Evolutionary conservation across 2,797 vertebrate genomes (phyloP), one percentile per base, ranked within the genome.

Genomic region (Pseudopleuronectes americanus): DNA sequence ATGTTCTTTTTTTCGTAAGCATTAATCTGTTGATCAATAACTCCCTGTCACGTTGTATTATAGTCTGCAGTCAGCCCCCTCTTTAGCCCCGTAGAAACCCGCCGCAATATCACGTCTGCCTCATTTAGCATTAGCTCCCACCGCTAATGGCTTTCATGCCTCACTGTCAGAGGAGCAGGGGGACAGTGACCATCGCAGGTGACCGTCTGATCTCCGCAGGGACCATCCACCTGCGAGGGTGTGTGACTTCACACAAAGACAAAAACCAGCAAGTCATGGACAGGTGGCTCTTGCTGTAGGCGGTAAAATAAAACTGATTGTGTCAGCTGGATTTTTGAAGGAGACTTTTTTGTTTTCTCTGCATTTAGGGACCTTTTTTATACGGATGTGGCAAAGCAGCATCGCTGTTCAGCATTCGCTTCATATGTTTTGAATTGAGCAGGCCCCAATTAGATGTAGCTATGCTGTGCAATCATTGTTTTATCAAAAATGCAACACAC

Each of bases 211-310:
- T 68, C 77, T 80, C 76, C 57, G 4, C 31, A 19, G 81, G 77
- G 88, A 90, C 87, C 80, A 79, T 76, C 63, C 83, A 90, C 88
- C 83, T 88, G 83, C 77, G 77, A 81, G 74, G 74, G 60, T 77
- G 62, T 83, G 68, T 79, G 75, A 83, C 71, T 86, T 79, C 75
- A 73, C 79, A 80, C 68, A 64, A 75, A 60, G 62, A 77, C 69
- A 33, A 31, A 83, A 83, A 80, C 80, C 63, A 80, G 60, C 58
- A 66, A 67, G 71, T 64, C 71, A 71, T 51, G 73, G 78, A 83
- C 84, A 80, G 78, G 81, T 89, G 87, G 83, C 68, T 68, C 52
- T 60, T 71, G 76, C 87, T 83, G 68, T 38, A 62, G 85, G 84
- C 78, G 66, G 67, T 26, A 26, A 81, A 75, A 69, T 66, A 77